Percentiles rank a stretch among this genome's conserved stretches.
Conservation (phyloP, 2,797 vertebrate species). For the Gorsachius magnificus region DNA sequence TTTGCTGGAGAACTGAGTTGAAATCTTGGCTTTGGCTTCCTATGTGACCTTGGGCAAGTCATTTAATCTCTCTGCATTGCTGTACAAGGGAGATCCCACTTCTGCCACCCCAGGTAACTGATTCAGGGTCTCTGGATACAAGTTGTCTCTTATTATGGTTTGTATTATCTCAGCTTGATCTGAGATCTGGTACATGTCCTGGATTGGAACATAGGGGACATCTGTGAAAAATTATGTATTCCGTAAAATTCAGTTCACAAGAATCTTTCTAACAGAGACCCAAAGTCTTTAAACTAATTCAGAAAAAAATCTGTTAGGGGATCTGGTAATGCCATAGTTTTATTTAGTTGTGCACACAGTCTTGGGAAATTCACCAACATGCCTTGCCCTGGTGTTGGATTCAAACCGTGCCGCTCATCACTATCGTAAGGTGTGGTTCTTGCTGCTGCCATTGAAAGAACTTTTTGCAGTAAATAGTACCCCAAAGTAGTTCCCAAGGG, state of each 20-base stretch:
- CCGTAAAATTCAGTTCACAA: background rate
- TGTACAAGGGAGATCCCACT: background rate
- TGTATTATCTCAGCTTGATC: background rate
- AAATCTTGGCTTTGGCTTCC: background rate
- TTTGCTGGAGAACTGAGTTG: background rate
- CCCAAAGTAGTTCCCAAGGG: background rate
- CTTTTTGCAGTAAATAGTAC: background rate
- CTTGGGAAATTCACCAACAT: background rate
- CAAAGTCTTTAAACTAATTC: background rate
- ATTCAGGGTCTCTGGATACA: background rate
- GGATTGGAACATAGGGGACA: background rate
- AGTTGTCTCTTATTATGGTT: background rate
- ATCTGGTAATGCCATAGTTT: background rate
- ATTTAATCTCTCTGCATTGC: background rate
- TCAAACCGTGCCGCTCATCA: background rate
- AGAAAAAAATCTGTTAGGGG: background rate
- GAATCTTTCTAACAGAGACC: background rate
- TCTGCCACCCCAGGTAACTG: background rate
- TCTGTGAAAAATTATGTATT: background rate
- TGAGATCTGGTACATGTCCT: rapidly evolving
- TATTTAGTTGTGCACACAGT: background rate
- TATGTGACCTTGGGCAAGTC: background rate
- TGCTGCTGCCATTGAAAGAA: background rate
- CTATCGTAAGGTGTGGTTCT: background rate
- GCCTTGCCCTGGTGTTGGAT: background rate